These are phyloP conservation scores for Petrocephalus microphthalmus DNA, from an alignment of 2,113 vertebrate species.

Conservation along the genomic window DNA sequence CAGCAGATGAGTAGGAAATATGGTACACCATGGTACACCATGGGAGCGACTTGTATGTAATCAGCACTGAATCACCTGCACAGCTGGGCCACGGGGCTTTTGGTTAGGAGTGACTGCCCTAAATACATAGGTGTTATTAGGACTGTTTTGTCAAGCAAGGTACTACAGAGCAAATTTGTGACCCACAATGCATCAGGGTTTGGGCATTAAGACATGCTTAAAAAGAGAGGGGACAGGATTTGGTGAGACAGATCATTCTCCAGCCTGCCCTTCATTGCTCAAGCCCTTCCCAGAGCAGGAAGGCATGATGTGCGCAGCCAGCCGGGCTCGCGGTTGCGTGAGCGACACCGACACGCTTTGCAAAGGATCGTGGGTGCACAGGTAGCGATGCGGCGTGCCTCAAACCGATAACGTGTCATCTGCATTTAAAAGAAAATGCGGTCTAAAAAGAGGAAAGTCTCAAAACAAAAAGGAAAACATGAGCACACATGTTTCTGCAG, in stretches of 20 bases:
- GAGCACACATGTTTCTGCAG: neutral
- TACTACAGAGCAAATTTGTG: neutral
- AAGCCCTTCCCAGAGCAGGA: neutral
- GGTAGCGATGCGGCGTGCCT: neutral
- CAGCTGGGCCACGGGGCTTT: neutral
- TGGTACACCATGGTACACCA: neutral
- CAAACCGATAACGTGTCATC: neutral
- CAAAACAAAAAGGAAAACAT: neutral
- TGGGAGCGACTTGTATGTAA: neutral
- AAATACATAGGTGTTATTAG: neutral
- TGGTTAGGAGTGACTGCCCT: neutral
- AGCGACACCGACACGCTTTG: neutral
- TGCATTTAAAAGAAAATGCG: neutral
- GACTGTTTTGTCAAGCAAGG: neutral
- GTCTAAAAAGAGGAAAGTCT: neutral
- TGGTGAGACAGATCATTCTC: neutral
- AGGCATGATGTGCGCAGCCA: neutral
- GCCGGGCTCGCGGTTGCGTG: neutral
- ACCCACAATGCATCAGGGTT: neutral
- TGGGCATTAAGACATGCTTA: neutral
- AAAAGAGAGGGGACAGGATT: neutral
- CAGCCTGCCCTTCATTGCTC: neutral
- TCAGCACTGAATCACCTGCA: neutral
- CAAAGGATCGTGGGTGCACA: neutral
- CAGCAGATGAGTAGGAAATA: neutral